phyloP scores from a whole-genome alignment of 92 coral and sea anemone genomes.

The Phenganax stokvisi region DNA sequence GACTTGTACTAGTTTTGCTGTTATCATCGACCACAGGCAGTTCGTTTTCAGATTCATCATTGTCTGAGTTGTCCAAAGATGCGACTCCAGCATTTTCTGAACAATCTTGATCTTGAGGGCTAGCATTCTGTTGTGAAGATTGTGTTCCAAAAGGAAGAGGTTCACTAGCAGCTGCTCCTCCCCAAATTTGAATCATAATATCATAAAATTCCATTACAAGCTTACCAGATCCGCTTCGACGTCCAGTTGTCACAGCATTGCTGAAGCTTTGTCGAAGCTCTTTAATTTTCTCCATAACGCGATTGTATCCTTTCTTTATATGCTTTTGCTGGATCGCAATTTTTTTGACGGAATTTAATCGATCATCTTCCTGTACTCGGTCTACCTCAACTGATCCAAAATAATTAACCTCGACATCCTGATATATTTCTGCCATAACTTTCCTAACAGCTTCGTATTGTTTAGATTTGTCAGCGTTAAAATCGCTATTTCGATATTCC shows the following conservation, averaged over 20 bases:
- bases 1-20: not conserved
- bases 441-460: conserved; percentile 6
- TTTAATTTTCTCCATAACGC: not conserved
- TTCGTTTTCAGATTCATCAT: not conserved
- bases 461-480: not conserved
- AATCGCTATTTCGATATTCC: not conserved
- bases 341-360: not conserved
- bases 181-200: not conserved
- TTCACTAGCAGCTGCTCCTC: not conserved
- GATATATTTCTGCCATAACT: not conserved
- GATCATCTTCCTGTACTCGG: not conserved
- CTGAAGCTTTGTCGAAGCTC: not conserved
- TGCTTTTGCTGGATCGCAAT: not conserved
- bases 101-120: not conserved
- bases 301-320: not conserved
- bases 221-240: not conserved
- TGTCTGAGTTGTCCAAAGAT: not conserved
- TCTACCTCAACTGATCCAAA: not conserved
- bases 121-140: not conserved
- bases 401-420: not conserved
- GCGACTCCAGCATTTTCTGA: not conserved
- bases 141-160: not conserved
- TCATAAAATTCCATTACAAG: not conserved
- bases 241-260: not conserved
- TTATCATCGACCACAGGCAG: not conserved